Conservation (phyloP, 2,888 invertebrate species). For the Leucophora obtusa region DNA sequence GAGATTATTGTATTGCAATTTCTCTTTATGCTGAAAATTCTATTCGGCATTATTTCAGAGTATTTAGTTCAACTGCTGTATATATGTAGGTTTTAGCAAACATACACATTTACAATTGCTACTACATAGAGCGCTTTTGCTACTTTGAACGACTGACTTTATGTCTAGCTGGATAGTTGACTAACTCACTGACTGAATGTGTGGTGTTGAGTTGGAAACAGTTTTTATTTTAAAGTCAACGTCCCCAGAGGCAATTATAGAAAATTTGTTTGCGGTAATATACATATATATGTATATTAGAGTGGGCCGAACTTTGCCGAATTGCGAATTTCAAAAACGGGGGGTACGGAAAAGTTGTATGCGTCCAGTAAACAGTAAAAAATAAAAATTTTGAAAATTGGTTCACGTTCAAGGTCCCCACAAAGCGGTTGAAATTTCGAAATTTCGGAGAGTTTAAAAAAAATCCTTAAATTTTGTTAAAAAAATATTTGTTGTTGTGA, state of each 20-base stretch:
- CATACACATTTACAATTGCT: background rate
- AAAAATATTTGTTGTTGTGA: too few species aligned
- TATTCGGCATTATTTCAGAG: background rate
- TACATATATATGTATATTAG: background rate
- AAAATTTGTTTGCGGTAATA: constrained; percentile 38
- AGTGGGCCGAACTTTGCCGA: too few species aligned
- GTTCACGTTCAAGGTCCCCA: too few species aligned
- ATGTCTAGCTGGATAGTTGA: constrained; percentile 1
- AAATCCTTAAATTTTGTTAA: too few species aligned
- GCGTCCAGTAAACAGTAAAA: too few species aligned
- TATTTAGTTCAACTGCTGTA: background rate
- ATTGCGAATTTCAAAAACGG: too few species aligned
- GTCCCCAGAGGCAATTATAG: constrained; percentile 24
- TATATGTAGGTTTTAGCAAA: background rate
- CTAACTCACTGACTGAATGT: constrained; percentile 12
- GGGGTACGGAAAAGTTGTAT: too few species aligned
- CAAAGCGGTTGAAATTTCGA: too few species aligned
- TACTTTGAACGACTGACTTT: constrained; percentile 11
- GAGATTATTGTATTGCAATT: constrained; percentile 3
- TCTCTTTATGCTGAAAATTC: background rate
- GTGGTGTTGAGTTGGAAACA: constrained; percentile 34
- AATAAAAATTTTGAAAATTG: too few species aligned
- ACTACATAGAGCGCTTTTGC: background rate
- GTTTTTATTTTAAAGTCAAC: background rate
- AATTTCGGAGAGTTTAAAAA: too few species aligned